Evolutionary conservation across 1,140 invertebrate species (phyloP).

Genomic region (Harlomillsia oculata): DNA sequence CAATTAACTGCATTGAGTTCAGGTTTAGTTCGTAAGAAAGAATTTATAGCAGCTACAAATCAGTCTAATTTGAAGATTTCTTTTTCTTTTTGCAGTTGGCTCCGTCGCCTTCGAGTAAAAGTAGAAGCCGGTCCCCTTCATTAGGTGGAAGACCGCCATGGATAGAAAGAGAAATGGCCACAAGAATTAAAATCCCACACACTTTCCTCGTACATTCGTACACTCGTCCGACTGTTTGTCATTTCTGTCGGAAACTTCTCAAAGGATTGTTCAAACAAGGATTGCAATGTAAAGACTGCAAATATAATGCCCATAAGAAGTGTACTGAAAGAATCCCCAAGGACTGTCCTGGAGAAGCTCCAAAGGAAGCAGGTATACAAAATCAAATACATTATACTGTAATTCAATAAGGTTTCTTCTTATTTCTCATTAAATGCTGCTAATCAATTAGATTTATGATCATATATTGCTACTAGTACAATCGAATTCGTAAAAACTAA

Average conservation of each 20-base stretch:
- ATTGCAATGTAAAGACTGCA: constrained; percentile 94
- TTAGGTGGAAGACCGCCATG: constrained; percentile 58
- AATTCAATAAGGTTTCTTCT: no score
- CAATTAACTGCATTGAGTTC: no score
- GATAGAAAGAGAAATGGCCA: constrained; percentile 61
- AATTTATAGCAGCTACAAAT: not conserved
- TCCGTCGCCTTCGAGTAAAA: constrained; percentile 35
- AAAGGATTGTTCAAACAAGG: constrained; percentile 94
- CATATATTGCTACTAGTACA: no score
- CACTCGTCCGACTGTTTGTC: constrained; percentile 89
- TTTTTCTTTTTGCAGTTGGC: constrained; percentile 31
- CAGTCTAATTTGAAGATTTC: not conserved
- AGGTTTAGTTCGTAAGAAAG: not conserved
- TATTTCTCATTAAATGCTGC: no score
- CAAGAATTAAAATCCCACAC: constrained; percentile 76
- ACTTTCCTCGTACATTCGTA: constrained; percentile 87
- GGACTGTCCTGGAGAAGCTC: constrained; percentile 82
- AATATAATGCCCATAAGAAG: constrained; percentile 96
- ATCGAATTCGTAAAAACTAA: no score
- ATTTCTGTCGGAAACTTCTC: constrained; percentile 87
- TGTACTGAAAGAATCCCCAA: constrained; percentile 89
- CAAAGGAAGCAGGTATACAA: constrained; percentile 39
- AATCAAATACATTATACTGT: no score
- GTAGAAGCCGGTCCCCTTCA: constrained; percentile 58
- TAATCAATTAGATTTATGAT: no score